phyloP scores from a whole-genome alignment of 1,140 invertebrate genomes.

The Ceratina calcarata region DNA sequence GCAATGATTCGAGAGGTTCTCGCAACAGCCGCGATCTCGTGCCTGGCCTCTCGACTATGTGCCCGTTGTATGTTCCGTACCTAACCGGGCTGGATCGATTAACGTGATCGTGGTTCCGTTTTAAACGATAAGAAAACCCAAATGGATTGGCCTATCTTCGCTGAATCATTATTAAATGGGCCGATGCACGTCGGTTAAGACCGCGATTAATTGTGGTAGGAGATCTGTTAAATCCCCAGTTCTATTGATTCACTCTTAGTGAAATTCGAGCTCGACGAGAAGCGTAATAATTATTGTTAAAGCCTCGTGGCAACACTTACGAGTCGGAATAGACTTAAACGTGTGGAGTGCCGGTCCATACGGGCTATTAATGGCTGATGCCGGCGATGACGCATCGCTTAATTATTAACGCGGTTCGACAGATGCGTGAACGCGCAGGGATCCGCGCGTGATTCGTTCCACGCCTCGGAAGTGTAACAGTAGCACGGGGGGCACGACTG shows the following conservation, averaged over 20 bases:
- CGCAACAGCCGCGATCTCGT: conserved; percentile 55
- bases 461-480: conserved; percentile 30
- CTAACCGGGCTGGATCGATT: conserved; percentile 54
- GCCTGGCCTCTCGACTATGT: conserved; percentile 42
- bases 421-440: conserved; percentile 51
- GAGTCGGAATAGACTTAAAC: too few species aligned
- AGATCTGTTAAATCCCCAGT: too few species aligned
- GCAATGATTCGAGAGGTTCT: conserved; percentile 47
- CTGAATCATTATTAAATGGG: background rate
- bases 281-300: too few species aligned
- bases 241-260: too few species aligned
- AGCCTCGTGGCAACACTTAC: too few species aligned
- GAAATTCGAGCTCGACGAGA: too few species aligned
- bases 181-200: too few species aligned
- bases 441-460: conserved; percentile 61
- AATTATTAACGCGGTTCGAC: conserved; percentile 59
- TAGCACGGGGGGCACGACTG: conserved; percentile 30
- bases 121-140: background rate
- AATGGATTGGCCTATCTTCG: background rate
- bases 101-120: background rate
- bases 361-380: background rate
- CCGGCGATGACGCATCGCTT: conserved; percentile 55
- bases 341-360: too few species aligned
- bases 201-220: too few species aligned
- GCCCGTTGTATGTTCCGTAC: too few species aligned